Percentiles rank a stretch among this genome's conserved stretches.
phyloP scores from a whole-genome alignment of 2,797 vertebrate genomes.

The Sparidentex hasta region DNA sequence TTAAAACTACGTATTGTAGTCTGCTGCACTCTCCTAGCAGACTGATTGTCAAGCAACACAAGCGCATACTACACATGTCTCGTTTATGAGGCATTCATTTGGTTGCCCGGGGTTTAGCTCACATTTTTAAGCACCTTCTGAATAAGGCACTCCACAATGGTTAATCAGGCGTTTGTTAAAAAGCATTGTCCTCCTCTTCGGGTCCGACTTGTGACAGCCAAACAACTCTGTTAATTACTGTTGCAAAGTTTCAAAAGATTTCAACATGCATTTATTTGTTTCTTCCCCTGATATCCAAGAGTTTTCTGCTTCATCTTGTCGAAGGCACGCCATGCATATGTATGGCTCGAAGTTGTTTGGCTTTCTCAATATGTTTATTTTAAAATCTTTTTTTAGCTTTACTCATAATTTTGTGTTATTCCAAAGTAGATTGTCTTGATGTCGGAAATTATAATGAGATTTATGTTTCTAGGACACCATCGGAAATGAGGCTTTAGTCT shows the following conservation, averaged over 20 bases:
- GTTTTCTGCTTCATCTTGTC: constrained; percentile 62
- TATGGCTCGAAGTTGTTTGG: constrained; percentile 83
- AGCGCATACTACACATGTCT: constrained; percentile 23
- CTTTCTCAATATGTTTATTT: constrained; percentile 86
- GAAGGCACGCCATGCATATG: constrained; percentile 83
- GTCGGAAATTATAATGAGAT: constrained; percentile 89
- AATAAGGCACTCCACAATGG: constrained; percentile 41
- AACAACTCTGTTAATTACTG: constrained; percentile 75
- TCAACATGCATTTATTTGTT: constrained; percentile 66
- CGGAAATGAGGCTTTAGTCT: constrained; percentile 86
- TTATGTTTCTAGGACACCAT: constrained; percentile 89
- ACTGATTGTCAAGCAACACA: constrained; percentile 44
- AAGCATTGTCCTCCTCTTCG: constrained; percentile 58
- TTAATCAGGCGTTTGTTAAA: constrained; percentile 64
- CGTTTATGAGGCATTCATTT: constrained; percentile 40
- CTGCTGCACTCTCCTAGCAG: background rate
- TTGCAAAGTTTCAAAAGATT: constrained; percentile 77
- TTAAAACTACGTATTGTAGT: constrained; percentile 25
- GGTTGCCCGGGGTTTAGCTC: constrained; percentile 7
- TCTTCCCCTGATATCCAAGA: constrained; percentile 65
- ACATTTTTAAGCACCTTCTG: constrained; percentile 27
- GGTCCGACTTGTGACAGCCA: constrained; percentile 64
- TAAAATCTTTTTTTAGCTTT: constrained; percentile 84
- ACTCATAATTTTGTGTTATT: constrained; percentile 85
- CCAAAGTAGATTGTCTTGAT: constrained; percentile 86